phyloP scores from a whole-genome alignment of 30 jellyfish, hydroid and myxozoan species.

The Turritopsis dohrnii region DNA sequence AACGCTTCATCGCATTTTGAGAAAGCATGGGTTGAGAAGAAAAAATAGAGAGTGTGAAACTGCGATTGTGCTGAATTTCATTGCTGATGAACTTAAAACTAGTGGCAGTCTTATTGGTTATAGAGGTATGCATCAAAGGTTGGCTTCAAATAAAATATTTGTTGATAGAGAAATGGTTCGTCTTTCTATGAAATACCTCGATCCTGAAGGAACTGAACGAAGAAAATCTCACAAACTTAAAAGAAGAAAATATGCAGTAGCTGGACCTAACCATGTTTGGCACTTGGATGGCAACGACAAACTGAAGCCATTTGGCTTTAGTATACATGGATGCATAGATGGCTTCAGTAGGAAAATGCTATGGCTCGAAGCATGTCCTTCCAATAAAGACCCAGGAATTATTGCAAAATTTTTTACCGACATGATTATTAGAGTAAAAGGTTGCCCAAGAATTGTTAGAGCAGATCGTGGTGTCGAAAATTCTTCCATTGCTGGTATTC shows the following conservation, averaged over 20 bases:
- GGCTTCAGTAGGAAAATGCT: background rate
- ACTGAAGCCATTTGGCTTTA: background rate
- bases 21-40: background rate
- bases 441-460: no score
- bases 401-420: no score
- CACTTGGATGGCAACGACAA: background rate
- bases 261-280: background rate
- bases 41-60: background rate
- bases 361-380: background rate
- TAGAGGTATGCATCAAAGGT: background rate
- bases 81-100: background rate
- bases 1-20: background rate
- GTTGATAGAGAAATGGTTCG: background rate
- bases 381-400: no score
- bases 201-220: background rate
- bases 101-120: background rate
- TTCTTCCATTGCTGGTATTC: no score
- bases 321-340: background rate
- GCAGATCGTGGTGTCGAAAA: no score
- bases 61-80: background rate
- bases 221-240: background rate
- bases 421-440: no score
- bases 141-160: background rate
- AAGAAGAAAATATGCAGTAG: background rate
- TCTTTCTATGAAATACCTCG: background rate